Conservation (phyloP, 2,113 vertebrate species). For the Vulpes lagopus region DNA sequence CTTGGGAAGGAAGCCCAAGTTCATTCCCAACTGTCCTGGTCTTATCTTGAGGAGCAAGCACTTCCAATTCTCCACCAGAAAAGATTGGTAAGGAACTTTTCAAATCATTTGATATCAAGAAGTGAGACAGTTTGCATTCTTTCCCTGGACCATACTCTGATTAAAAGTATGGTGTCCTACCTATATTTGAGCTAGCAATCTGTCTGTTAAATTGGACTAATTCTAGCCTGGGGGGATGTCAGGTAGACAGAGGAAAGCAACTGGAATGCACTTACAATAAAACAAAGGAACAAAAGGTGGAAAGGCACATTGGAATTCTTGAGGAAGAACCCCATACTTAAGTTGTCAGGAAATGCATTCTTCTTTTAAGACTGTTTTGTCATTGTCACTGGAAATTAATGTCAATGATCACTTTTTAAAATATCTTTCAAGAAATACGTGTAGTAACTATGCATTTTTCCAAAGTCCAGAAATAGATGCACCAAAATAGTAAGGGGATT, state of each 20-base stretch:
- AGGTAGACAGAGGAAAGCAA: background rate
- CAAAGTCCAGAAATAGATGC: background rate
- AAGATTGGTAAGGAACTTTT: background rate
- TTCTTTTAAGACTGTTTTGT: slow-evolving; percentile 27
- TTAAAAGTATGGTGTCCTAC: background rate
- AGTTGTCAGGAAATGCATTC: slow-evolving; percentile 23
- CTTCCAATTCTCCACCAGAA: background rate
- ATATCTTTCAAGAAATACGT: background rate
- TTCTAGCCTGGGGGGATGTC: background rate
- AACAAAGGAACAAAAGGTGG: slow-evolving; percentile 23
- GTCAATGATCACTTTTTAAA: background rate
- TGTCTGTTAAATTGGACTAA: background rate
- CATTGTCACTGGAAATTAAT: slow-evolving; percentile 11
- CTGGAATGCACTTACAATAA: background rate
- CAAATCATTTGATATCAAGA: background rate
- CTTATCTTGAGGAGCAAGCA: background rate
- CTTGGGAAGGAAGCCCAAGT: background rate
- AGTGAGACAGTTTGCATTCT: background rate
- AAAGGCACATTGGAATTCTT: background rate
- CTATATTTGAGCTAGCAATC: background rate
- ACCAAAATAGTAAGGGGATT: background rate
- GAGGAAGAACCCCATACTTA: slow-evolving; percentile 19
- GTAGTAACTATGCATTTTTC: background rate
- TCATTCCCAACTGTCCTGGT: background rate
- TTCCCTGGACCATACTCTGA: background rate